Base-by-base conservation (phyloP, 2,113 vertebrate species). In the Burhinus bistriatus region DNA sequence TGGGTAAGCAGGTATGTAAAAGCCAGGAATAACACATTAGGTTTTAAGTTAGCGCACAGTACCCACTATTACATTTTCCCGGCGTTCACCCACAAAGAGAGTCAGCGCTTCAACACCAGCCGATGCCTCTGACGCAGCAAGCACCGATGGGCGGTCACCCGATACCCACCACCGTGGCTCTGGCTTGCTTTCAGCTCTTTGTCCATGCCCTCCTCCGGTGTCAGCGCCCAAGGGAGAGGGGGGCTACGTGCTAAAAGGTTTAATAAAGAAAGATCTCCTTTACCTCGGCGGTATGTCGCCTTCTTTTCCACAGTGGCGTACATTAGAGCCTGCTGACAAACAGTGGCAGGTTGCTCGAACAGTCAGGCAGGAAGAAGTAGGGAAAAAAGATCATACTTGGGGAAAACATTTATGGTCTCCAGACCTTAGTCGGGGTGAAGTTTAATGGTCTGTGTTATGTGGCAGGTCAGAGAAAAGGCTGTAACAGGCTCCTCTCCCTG, bases 21-120 rank as follows among this genome's bases (percentile, higher is more conserved):
- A 93, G 97, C 97, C 98, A 98, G 97, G 75, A 98, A 98, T 90
- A 98, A 97, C 96, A 97, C 84, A 57, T 30, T 80, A 81, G 71
- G n/a, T 47, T 94, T 66, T 44, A 69, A 64, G 90, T 95, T 77
- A 64, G 86, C 55, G 20, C 18, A 62, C 83, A 49, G 71, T 11
- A 34, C 94, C 64, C 73, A 26, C 91, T 66, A 26, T 45, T 57
- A 52, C 91, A 22, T 49, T 61, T 54, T 72, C 82, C 18, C 2
- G 7, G 79, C 49, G 65, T 19, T 81, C 75, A 10, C 79, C 93
- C 87, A 75, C 80, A 32, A 18, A 71, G 80, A 77, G n/a, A 78
- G n/a, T 26, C 87, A 34, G 73, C 1, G 0, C 61, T 44, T 83
- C 15, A 0, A 52, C 68, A 79, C 62, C 68, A 42, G 26, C 68